Evolutionary conservation across 2,888 invertebrate genomes (phyloP), one percentile per base, ranked within the genome.

Genomic region (Aricia artaxerxes): DNA sequence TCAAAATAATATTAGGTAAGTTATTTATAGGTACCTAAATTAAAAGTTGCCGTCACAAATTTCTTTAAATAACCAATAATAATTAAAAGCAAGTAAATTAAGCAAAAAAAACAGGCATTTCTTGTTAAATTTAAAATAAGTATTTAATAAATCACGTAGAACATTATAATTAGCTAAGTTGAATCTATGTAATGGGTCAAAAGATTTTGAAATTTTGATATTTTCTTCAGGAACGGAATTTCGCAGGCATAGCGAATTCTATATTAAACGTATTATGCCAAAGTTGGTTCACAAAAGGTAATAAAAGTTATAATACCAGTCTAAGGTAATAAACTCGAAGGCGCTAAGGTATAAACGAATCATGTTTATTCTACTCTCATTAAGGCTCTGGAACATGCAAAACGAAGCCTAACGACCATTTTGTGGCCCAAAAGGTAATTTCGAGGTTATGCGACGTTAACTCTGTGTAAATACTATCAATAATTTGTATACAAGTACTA

Each of bases 261-360:
- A 31, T 31, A 31, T 13, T 61, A 64, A 9, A 16, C 69, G 16
- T 35, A 16, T 24, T 24, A 69, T 35, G 64, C 64, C 4, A 64
- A 61, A 61, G 31, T 64, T 64, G 11, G 5, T 69, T 16, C 16
- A 38, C 35, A 11, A 11, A 69, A 38, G 69, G 35, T 35, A 38
- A 35, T 69, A 69, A 69, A 31, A 69, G 31, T 69, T 69, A 69
- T 11, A 69, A 31, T 69, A 31, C 35, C 64, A 31, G 64, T 11
- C 11, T 69, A 69, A 69, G 64, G 64, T 69, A 69, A 69, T 69
- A 69, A 69, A 69, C 35, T 69, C 64, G 31, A 31, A 69, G 64
- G 64, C 35, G 31, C 64, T 69, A 35, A 69, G 35, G 35, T 69
- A 35, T 35, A 35, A 69, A 7, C 64, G 64, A 31, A 69, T 69